Base-by-base conservation (phyloP, 92 coral and sea anemone genomes). In the Porites cylindrica region DNA sequence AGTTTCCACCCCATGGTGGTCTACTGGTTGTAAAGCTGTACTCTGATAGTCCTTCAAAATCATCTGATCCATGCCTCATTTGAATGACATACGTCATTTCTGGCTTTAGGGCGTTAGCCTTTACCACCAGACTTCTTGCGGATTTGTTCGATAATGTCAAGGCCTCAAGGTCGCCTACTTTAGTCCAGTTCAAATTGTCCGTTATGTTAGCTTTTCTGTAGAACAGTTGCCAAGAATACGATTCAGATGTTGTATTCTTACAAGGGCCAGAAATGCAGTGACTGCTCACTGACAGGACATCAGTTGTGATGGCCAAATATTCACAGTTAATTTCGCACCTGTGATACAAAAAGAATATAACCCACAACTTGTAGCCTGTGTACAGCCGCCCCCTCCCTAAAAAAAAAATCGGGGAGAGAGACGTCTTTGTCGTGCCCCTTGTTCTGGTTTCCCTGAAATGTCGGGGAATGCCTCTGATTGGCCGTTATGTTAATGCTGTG, bases 301-400 rank as follows among this genome's bases (percentile, higher is more conserved):
- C 90, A 50, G 85, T 77, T 38, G 91, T 80, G 66, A 83, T 78
- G 3, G 75, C 86, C 66, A 84, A 60, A 18, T 88, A 84, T 69
- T 89, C 66, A 79, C 97, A 94, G 64, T 94, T 94, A 43, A 86
- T 86, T 53, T 82, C 72, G 72, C 97, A 94, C 38, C 97, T 94
- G 66, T 4, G 29, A 79, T 12, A 73, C 1, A 70, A 9, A 66
- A 67, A 10, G 61, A 56, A 56, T 56, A 4, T 38, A 38, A 38
- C 47, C 0, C 47, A 4, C 47, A 38, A 38, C 47, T 0, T 38
- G 47, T 38, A 3, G 47, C 47, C 47, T 38, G 47, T 38, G 47
- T 38, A 38, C 47, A 38, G 47, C 6, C 47, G 5, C 47, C 47
- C 47, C 7, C 47, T 38, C 47, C 47, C 47, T 38, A 7, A 38